These are phyloP conservation scores for Stichodactyla mertensii DNA, from an alignment of 64 coral and sea anemone species.

Conservation along the genomic window DNA sequence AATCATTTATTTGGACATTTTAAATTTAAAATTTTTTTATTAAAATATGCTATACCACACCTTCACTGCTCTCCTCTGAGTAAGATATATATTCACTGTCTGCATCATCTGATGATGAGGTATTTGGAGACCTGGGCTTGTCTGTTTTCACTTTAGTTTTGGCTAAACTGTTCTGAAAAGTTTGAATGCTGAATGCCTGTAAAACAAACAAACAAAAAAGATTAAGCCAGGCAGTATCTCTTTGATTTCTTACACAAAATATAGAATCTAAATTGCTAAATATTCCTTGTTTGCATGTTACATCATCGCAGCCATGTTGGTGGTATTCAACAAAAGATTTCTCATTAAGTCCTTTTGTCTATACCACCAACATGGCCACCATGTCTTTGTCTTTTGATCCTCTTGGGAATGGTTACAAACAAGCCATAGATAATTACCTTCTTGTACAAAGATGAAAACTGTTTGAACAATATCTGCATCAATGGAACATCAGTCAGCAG, in stretches of 20 bases:
- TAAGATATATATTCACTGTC: slow-evolving; percentile 92
- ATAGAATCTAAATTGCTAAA: too few relatives aligned
- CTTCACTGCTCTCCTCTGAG: slow-evolving; percentile 95
- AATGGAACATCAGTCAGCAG: slow-evolving; percentile 71
- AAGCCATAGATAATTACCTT: slow-evolving; percentile 23
- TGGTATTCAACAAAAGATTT: too few relatives aligned
- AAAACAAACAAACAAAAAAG: background rate
- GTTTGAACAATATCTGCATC: slow-evolving; percentile 52
- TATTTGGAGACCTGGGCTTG: slow-evolving; percentile 42
- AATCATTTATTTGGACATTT: background rate
- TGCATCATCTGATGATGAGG: slow-evolving; percentile 79
- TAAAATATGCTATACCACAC: slow-evolving; percentile 19
- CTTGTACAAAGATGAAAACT: slow-evolving; percentile 70
- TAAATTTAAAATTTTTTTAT: too few relatives aligned
- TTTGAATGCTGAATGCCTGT: background rate
- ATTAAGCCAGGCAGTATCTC: too few relatives aligned
- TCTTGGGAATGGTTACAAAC: background rate
- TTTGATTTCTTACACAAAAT: too few relatives aligned
- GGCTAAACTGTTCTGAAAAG: background rate
- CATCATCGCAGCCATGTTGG: too few relatives aligned
- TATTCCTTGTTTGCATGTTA: too few relatives aligned
- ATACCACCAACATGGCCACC: too few relatives aligned
- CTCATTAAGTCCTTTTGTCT: too few relatives aligned
- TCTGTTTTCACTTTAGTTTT: slow-evolving; percentile 46
- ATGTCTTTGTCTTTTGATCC: background rate